These are phyloP conservation scores for Campopleginae sp. DNA, from an alignment of 2,888 invertebrate genomes.

Conservation along the genomic window DNA sequence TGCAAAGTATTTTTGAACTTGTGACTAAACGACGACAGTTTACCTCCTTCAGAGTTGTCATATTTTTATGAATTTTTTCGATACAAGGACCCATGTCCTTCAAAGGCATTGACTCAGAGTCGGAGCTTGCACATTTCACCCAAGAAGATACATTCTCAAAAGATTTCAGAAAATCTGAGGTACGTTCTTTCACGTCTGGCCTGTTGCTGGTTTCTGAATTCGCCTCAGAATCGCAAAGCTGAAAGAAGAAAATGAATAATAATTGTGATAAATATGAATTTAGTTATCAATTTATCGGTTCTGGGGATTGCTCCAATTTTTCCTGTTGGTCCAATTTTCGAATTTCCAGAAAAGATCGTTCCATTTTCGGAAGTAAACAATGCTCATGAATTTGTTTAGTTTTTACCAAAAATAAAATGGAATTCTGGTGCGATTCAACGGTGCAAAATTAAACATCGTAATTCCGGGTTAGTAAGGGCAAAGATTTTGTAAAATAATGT, in stretches of 20 bases:
- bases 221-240: constrained; percentile 21
- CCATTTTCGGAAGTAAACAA: neutral
- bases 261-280: neutral
- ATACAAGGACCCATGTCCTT: constrained; percentile 70
- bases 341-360: neutral
- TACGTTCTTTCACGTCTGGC: constrained; percentile 44
- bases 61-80: constrained; percentile 67
- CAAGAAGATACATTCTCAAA: constrained; percentile 69
- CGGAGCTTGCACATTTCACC: constrained; percentile 36
- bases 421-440: neutral
- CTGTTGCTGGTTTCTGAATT: constrained; percentile 30
- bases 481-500: neutral
- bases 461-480: neutral
- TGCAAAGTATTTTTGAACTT: neutral
- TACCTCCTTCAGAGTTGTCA: constrained; percentile 73
- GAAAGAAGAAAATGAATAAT: neutral
- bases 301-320: neutral
- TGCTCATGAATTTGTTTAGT: neutral
- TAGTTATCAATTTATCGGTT: neutral
- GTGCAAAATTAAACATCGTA: neutral
- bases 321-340: neutral
- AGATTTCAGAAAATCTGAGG: constrained; percentile 71
- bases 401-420: neutral
- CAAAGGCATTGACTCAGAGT: constrained; percentile 21
- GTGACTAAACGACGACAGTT: neutral